phyloP scores from a whole-genome alignment of 2,797 vertebrate species.

The Thamnophis elegans region DNA sequence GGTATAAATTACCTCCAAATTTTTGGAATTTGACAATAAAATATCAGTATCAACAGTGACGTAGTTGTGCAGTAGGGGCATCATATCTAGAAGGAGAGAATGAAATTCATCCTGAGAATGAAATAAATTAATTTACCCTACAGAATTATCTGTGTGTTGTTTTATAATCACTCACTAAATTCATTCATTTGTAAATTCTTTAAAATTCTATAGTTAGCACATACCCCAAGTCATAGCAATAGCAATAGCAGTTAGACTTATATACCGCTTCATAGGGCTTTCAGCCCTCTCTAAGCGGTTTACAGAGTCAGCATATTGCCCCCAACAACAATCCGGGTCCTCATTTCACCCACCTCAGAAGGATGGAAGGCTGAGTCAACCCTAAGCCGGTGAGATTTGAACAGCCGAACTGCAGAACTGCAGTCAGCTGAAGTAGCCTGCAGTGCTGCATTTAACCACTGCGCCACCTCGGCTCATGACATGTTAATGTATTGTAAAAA shows the following conservation, averaged over 20 bases:
- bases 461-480: no score
- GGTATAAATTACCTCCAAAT: constrained; percentile 93
- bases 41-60: constrained; percentile 93
- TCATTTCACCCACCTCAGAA: no score
- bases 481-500: not conserved
- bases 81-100: constrained; percentile 85
- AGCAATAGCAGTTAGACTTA: no score
- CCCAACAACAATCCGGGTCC: no score
- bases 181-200: not conserved
- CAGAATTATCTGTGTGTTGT: not conserved
- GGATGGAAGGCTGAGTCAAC: no score
- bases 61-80: constrained; percentile 98
- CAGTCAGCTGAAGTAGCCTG: no score
- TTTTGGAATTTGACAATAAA: constrained; percentile 89
- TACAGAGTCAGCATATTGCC: no score
- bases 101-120: not conserved
- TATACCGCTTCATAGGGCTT: no score
- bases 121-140: not conserved
- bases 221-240: not conserved
- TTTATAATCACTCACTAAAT: not conserved
- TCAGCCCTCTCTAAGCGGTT: no score
- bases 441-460: no score
- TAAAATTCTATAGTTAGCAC: not conserved
- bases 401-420: no score
- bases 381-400: no score